A percentile compares a stretch with the other conserved stretches of the same genome.
phyloP scores from a whole-genome alignment of 2,888 invertebrate species.

The Neoaliturus tenellus region DNA sequence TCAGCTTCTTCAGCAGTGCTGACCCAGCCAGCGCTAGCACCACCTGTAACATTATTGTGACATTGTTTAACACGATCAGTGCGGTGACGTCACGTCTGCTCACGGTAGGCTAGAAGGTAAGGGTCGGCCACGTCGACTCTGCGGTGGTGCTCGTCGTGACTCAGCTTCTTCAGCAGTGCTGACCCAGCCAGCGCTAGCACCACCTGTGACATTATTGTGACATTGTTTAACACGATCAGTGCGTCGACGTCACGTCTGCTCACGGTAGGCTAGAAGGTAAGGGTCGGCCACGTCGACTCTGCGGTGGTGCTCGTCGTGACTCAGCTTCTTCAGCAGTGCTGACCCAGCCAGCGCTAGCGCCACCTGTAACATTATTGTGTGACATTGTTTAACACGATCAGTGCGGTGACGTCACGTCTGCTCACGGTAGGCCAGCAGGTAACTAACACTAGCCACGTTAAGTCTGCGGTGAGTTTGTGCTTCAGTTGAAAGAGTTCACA shows the following conservation, averaged over 20 bases:
- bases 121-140: not conserved
- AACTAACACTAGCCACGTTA: not conserved
- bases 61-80: no score
- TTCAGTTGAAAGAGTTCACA: no score
- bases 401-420: conserved; percentile 19
- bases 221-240: no score
- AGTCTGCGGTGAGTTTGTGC: conserved; percentile 26
- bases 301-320: conserved; percentile 32
- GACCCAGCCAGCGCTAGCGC: conserved; percentile 48
- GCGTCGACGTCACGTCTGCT: conserved; percentile 15
- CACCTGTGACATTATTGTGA: not conserved
- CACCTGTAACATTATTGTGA: not conserved
- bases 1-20: conserved; percentile 46
- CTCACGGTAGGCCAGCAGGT: conserved; percentile 24
- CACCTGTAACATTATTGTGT: not conserved
- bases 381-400: no score
- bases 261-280: conserved; percentile 21
- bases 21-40: conserved; percentile 46
- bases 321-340: conserved; percentile 46
- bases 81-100: conserved; percentile 22
- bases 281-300: not conserved
- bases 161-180: conserved; percentile 46
- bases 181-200: conserved; percentile 46
- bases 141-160: conserved; percentile 32
- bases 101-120: conserved; percentile 21